Conservation (phyloP, 1,140 invertebrate genomes). For the Harpegnathos saltator region DNA sequence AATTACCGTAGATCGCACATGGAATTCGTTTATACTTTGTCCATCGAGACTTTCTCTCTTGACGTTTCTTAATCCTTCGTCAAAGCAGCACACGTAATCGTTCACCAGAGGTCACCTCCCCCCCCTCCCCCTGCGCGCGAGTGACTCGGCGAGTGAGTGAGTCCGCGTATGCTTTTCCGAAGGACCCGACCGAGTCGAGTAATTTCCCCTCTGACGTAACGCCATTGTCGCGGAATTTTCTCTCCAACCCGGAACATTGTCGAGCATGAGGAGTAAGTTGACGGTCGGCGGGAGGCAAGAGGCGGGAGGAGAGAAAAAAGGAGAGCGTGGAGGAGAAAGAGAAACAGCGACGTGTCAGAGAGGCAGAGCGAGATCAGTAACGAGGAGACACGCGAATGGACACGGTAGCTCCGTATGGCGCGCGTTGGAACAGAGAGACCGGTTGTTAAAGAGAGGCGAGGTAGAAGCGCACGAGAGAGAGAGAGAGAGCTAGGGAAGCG, state of each 20-base stretch:
- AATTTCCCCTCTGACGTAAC: not conserved
- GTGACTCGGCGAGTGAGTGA: too few species aligned
- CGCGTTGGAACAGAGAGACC: constrained; percentile 51
- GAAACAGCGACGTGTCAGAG: not conserved
- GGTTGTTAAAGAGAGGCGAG: constrained; percentile 51
- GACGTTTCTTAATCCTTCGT: too few species aligned
- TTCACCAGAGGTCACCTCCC: too few species aligned
- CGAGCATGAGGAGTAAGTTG: not conserved
- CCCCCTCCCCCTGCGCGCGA: too few species aligned
- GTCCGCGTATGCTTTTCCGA: too few species aligned
- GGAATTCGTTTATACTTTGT: too few species aligned
- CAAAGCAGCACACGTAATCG: too few species aligned
- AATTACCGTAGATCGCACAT: too few species aligned
- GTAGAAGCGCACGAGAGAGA: constrained; percentile 17
- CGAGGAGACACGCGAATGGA: constrained; percentile 59
- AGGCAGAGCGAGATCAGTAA: constrained; percentile 55
- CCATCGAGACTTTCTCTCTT: too few species aligned
- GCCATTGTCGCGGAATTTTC: constrained; percentile 17
- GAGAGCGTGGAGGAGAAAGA: constrained; percentile 7
- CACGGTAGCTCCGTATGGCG: constrained; percentile 59
- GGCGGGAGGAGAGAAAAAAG: not conserved
- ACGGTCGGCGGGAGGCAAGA: constrained; percentile 34
- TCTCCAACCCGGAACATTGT: constrained; percentile 10
- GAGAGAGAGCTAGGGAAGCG: constrained; percentile 18
- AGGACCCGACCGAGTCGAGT: not conserved